Evolutionary conservation across 2,888 invertebrate genomes (phyloP), one percentile per base, ranked within the genome.

Genomic region (Vesta saturnalis): DNA sequence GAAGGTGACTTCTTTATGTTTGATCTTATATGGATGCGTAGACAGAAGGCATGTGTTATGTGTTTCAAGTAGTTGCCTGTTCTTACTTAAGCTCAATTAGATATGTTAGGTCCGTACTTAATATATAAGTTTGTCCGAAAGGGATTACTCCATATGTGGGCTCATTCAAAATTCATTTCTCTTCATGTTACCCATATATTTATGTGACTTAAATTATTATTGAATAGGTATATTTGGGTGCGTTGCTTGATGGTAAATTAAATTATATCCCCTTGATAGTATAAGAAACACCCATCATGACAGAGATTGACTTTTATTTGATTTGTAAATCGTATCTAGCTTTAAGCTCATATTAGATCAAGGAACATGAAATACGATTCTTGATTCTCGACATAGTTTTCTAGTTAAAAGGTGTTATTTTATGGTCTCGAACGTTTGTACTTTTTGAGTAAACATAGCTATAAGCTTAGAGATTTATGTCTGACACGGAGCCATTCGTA

Each of bases 131-230:
- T 61, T 63, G 55, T 54, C 58, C 59, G 39, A 61, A 52, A 43
- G 57, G 63, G 47, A 58, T 62, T 58, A 16, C 49, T 47, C 43
- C 14, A 10, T 43, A 67, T 67, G 63, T 23, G 63, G 63, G 62
- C 55, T 46, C 58, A 67, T 67, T 63, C 63, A 67, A 67, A 67
- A 62, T 61, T 62, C 16, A 66, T 66, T 60, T 60, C 66, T 64
- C 39, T 52, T 56, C 43, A 23, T 58, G 30, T 19, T 43, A 21
- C 30, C 16, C 14, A 49, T 39, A 52, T 61, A 54, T 61, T 61
- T 55, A 62, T 52, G 55, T 16, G 62, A 62, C 35, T 61, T 62
- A 62, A 62, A 57, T 63, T 63, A 22, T 18, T 46, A 23, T 30
- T 18, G 10, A 30, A 60, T 49, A 18, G n/a, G 19, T 58, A 30